Evolutionary conservation across 1,140 invertebrate genomes (phyloP), one percentile per base, ranked within the genome.

Genomic region (Nixonia krombeini): DNA sequence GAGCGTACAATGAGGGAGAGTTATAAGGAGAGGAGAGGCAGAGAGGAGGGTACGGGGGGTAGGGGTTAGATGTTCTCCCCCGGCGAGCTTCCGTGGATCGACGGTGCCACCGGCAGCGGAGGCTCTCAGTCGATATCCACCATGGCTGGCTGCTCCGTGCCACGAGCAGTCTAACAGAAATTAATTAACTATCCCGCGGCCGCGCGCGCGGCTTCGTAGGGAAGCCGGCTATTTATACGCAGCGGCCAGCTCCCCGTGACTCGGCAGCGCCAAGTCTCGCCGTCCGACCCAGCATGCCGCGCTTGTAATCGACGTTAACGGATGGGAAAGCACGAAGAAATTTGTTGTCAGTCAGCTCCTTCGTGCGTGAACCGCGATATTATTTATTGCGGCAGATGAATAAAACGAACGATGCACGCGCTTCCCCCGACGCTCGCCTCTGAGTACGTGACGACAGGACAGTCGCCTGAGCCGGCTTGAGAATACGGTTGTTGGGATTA

Each of bases 171-270:
- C 57, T 47, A 62, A 72, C 50, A 53, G 66, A 72, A 71, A 73
- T 73, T 73, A 73, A 73, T 73, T 73, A 72, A 61, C 66, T 49
- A 50, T 56, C 70, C 58, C 42, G 12, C 2, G 6, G 21, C 6
- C 21, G 31, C 13, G 6, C 3, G 31, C 12, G 17, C 9, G n/a
- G n/a, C n/a, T n/a, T 25, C 40, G 10, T 40, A 26, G 18, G 26
- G 21, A 42, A 18, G n/a, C 33, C 4, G 40, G 40, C 40, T 42
- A 42, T 42, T 42, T 42, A 42, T 25, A 23, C 16, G 9, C 13
- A 35, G 1, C 31, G 6, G 12, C n/a, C 40, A 42, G 23, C 37
- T 40, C 3, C 37, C 10, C 37, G 4, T 9, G 8, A n/a, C 28
- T 31, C 28, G 28, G 28, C 21, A 21, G 21, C 21, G 6, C 21